Percentiles rank a stretch among this genome's conserved stretches.
phyloP scores from a whole-genome alignment of 1,140 invertebrate species.

The Amphibalanus amphitrite region DNA sequence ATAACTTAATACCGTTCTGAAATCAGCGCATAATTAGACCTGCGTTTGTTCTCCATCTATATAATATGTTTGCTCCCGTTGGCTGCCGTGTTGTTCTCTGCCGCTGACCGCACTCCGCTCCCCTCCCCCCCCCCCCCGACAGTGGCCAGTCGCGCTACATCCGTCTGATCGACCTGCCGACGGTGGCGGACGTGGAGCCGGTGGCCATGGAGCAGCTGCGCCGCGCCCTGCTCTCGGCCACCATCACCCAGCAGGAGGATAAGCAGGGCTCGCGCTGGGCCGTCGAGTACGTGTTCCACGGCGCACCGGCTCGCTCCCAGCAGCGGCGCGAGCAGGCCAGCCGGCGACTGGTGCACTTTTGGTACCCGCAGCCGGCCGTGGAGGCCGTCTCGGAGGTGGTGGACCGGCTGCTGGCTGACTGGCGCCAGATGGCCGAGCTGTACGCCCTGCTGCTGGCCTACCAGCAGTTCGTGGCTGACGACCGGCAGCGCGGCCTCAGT shows the following conservation, averaged over 20 bases:
- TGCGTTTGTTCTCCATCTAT: too few relatives aligned
- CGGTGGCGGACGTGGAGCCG: constrained; percentile 30
- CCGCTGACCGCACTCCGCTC: too few relatives aligned
- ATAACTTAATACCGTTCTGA: too few relatives aligned
- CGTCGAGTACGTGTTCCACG: constrained; percentile 74
- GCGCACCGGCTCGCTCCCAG: constrained; percentile 56
- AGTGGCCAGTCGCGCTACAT: constrained; percentile 59
- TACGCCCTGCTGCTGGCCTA: constrained; percentile 54
- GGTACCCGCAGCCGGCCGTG: constrained; percentile 64
- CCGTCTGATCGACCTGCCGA: constrained; percentile 57
- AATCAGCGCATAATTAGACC: too few relatives aligned
- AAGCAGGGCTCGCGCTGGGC: constrained; percentile 62
- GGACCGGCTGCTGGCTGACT: constrained; percentile 64
- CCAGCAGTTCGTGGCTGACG: not conserved
- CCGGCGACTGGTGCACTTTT: constrained; percentile 65
- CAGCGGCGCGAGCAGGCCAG: constrained; percentile 68
- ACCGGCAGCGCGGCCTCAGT: not conserved
- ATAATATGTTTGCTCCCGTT: too few relatives aligned
- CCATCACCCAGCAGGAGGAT: constrained; percentile 23
- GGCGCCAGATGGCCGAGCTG: constrained; percentile 75
- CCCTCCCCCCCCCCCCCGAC: too few relatives aligned
- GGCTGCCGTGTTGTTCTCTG: too few relatives aligned
- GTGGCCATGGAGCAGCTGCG: constrained; percentile 16
- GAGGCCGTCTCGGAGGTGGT: constrained; percentile 55
- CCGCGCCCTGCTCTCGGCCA: constrained; percentile 19